A percentile compares a stretch with the other conserved stretches of the same genome.
Evolutionary conservation across 2,113 vertebrate species (phyloP).

Genomic region (Crotalus tigris): DNA sequence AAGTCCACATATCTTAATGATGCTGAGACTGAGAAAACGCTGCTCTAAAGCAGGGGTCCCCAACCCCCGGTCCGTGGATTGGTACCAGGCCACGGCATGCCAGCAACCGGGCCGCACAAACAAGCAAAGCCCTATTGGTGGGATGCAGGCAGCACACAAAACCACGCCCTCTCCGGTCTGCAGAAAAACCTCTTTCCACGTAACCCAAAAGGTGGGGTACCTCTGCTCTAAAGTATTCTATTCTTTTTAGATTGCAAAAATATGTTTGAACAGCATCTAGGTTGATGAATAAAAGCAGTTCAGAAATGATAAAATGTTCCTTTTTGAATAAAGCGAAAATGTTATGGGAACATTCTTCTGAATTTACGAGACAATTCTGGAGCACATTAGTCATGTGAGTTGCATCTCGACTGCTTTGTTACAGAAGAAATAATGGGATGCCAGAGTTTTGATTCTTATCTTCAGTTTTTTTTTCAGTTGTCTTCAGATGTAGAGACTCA

Average conservation of each 20-base stretch:
- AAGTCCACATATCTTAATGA: neutral
- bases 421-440: neutral
- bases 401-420: neutral
- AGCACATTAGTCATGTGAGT: neutral
- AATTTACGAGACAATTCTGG: neutral
- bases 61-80: too few relatives aligned
- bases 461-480: neutral
- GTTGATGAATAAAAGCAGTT: neutral
- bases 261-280: neutral
- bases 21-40: neutral
- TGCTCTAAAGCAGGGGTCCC: neutral
- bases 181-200: too few relatives aligned
- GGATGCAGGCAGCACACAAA: too few relatives aligned
- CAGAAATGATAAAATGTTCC: neutral
- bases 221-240: neutral
- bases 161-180: too few relatives aligned
- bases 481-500: neutral
- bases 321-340: neutral
- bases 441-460: neutral
- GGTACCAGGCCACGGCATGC: too few relatives aligned
- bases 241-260: neutral
- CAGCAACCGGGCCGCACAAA: too few relatives aligned
- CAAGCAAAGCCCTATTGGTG: too few relatives aligned
- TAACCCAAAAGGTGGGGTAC: too few relatives aligned
- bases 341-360: neutral